Conservation (phyloP, 2,888 invertebrate genomes). For the Dromius quadrimaculatus region DNA sequence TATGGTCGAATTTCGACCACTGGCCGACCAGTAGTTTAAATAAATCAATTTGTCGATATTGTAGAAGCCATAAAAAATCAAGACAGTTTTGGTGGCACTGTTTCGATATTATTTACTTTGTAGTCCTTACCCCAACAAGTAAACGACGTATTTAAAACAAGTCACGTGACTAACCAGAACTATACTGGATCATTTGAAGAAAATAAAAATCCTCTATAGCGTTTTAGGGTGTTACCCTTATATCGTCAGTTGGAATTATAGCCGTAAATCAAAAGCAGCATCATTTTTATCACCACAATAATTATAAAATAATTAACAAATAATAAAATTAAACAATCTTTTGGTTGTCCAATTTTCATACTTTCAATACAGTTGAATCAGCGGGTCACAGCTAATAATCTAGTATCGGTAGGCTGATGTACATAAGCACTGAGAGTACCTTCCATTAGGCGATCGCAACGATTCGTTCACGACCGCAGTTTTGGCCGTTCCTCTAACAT, state of each 20-base stretch:
- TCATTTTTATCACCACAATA: conserved; percentile 4
- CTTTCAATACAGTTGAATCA: too few relatives aligned
- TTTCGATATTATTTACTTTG: background rate
- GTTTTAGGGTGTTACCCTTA: conserved; percentile 23
- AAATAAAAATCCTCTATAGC: conserved; percentile 54
- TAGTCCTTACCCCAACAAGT: background rate
- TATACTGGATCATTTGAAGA: conserved; percentile 56
- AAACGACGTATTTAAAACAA: conserved; percentile 36
- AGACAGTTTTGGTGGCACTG: conserved; percentile 20
- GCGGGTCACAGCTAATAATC: too few relatives aligned
- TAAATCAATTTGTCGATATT: background rate
- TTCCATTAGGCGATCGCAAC: too few relatives aligned
- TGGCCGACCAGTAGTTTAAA: too few relatives aligned
- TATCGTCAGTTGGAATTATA: background rate
- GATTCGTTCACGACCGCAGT: too few relatives aligned
- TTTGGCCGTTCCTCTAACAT: too few relatives aligned
- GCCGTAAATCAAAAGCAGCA: conserved; percentile 9
- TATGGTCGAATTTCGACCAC: too few relatives aligned
- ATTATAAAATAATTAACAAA: conserved; percentile 30
- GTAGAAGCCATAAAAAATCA: background rate
- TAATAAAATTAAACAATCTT: too few relatives aligned
- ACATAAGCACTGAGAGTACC: too few relatives aligned
- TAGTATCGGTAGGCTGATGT: too few relatives aligned
- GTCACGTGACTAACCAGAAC: conserved; percentile 55
- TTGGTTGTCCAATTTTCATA: too few relatives aligned